Evolutionary conservation across 2,113 vertebrate species (phyloP), one percentile per base, ranked within the genome.

Genomic region (Tricholaema leucomelas): DNA sequence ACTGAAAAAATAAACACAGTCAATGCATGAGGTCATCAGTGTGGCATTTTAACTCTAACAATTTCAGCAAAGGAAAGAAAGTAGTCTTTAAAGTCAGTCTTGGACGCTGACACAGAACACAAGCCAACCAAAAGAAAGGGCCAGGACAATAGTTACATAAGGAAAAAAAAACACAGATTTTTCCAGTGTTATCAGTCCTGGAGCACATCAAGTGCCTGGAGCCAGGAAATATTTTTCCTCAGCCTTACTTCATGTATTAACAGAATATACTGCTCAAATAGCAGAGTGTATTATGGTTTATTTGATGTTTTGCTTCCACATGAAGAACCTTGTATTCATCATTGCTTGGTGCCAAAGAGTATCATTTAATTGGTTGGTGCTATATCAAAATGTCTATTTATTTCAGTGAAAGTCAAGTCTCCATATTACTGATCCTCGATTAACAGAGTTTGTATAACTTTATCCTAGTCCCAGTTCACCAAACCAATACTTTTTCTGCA

Each of bases 361-460:
- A 40, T 52, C 11, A 54, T 60, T 84, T 61, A 19, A 35, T 61
- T 2, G 0, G 20, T 36, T 0, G 0, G 38, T 35, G 35, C 33
- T 42, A n/a, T 19, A 66, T 17, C 46, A 44, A 81, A 61, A 79
- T 60, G 69, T 81, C 65, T 64, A 21, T 65, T 15, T 64, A 30
- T 5, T 74, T 73, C 33, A 81, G 20, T 28, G 42, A 44, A 88
- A 64, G 38, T 73, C 69, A 33, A 54, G 35, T 38, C 31, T 40
- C 27, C 63, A n/a, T 13, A 4, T 67, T 48, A 76, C 60, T 59
- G 12, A 30, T 76, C 86, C 73, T 77, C 31, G 18, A 24, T 58
- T 85, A 63, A 79, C 31, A 8, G 0, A 0, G 24, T 58, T 88
- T 23, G 59, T 44, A 60, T 10, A 63, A 36, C 33, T 86, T 58